Conservation (phyloP, 2,888 invertebrate genomes). For the Hymenopus coronatus region DNA sequence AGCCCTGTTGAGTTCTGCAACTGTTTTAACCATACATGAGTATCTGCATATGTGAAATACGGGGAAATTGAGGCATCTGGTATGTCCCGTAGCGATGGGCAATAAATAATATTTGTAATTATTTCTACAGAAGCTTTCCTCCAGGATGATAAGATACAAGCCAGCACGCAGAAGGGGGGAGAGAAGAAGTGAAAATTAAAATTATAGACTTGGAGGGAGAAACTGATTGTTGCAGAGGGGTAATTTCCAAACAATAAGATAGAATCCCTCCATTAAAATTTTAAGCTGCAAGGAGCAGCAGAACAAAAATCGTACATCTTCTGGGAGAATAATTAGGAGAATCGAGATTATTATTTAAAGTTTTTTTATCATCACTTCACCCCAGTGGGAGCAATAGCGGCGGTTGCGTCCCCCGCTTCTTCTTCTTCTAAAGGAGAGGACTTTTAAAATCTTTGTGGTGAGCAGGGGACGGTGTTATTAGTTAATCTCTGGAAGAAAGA, state of each 20-base stretch:
- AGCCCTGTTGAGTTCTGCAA: no score
- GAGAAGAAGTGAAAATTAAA: no score
- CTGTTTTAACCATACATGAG: no score
- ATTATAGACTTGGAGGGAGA: background rate
- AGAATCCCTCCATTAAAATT: background rate
- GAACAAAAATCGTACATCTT: background rate
- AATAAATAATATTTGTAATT: no score
- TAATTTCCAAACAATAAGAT: background rate
- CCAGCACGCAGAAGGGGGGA: no score
- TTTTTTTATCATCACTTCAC: background rate
- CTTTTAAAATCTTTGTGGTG: background rate
- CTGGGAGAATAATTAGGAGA: background rate
- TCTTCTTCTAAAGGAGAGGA: background rate
- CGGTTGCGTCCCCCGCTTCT: background rate
- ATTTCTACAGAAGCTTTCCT: no score
- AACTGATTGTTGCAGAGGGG: background rate
- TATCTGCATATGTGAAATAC: no score
- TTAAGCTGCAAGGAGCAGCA: background rate
- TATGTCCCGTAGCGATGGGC: no score
- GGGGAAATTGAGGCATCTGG: no score
- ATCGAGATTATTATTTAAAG: constrained; percentile 4
- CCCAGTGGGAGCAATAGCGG: background rate
- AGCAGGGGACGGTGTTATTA: background rate
- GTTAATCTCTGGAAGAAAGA: background rate
- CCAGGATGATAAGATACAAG: no score